phyloP scores from a whole-genome alignment of 2,797 vertebrate genomes.

The Bradypodion pumilum region DNA sequence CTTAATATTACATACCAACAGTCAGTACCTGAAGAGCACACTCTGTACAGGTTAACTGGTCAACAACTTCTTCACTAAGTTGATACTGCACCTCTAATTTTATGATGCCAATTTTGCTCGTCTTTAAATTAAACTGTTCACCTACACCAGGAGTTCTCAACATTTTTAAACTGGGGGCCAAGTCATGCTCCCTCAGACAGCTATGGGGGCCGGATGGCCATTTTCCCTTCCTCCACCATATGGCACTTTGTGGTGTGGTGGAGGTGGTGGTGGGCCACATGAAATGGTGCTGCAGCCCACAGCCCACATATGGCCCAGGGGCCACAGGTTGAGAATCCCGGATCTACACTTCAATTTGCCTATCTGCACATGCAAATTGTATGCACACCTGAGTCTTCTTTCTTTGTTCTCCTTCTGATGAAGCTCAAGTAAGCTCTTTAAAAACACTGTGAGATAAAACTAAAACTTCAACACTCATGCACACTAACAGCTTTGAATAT shows the following conservation, averaged over 20 bases:
- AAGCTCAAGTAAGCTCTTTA: neutral
- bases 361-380: neutral
- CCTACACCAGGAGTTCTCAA: no score
- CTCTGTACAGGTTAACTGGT: neutral
- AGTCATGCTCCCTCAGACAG: no score
- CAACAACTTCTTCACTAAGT: neutral
- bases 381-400: neutral
- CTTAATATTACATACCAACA: neutral
- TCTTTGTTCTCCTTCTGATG: neutral
- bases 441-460: neutral
- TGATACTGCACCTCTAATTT: neutral
- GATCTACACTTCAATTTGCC: neutral
- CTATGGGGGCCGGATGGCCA: no score
- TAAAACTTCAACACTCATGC: neutral
- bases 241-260: no score
- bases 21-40: neutral
- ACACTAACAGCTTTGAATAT: neutral
- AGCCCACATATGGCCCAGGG: no score
- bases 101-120: neutral
- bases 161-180: no score
- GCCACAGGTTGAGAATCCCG: no score
- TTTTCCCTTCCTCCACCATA: no score
- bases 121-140: neutral
- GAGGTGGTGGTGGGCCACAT: no score
- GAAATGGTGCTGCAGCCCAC: no score